Evolutionary conservation across 2,888 invertebrate genomes (phyloP).

Genomic region (Chirona hameri): DNA sequence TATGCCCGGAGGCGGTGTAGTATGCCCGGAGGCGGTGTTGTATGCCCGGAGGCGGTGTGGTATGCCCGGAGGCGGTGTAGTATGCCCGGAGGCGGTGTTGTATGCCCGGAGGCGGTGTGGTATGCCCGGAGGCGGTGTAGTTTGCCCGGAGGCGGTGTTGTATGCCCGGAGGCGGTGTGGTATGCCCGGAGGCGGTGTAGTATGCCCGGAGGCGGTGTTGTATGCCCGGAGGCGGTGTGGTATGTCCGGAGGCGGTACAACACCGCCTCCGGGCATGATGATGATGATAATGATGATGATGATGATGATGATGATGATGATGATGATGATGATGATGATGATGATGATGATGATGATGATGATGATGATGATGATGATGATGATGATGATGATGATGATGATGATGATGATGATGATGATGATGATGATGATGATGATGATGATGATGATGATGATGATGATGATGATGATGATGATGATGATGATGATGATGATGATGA

Average conservation of each 20-base stretch:
- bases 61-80: too few species aligned
- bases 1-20: too few species aligned
- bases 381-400: conserved; percentile 1
- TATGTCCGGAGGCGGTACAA: neutral
- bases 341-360: neutral
- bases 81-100: too few species aligned
- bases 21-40: too few species aligned
- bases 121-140: too few species aligned
- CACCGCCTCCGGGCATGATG: neutral
- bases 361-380: conserved; percentile 8
- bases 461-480: neutral
- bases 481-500: conserved; percentile 3
- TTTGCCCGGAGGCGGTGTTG: too few species aligned
- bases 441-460: neutral
- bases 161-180: too few species aligned
- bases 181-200: too few species aligned
- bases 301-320: neutral
- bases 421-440: neutral
- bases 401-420: neutral
- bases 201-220: too few species aligned
- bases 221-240: too few species aligned
- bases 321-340: neutral
- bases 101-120: too few species aligned
- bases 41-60: too few species aligned
- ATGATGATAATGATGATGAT: conserved; percentile 12